These are phyloP conservation scores for Archips crataeganus DNA, from an alignment of 2,888 invertebrate species.

Conservation along the genomic window DNA sequence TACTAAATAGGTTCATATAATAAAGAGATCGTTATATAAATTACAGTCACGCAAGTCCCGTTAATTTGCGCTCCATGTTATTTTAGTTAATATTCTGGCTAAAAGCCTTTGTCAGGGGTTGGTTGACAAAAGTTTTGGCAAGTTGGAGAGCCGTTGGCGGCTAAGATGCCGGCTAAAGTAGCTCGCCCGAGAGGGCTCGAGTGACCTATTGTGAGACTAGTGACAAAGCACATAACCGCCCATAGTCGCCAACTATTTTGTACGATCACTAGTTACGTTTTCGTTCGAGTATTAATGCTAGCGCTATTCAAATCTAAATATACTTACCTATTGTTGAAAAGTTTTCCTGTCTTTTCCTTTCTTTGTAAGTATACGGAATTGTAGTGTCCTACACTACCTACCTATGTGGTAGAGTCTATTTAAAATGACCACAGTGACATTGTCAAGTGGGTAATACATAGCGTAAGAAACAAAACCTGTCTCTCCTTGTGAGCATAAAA, in stretches of 20 bases:
- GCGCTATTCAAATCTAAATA: constrained; percentile 14
- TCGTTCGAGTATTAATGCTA: constrained; percentile 18
- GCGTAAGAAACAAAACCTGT: too few relatives aligned
- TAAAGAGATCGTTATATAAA: constrained; percentile 35
- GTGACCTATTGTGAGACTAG: constrained; percentile 46
- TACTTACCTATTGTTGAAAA: background rate
- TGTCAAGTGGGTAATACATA: too few relatives aligned
- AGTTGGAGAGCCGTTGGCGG: constrained; percentile 50
- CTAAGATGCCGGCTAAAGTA: constrained; percentile 55
- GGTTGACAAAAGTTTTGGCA: constrained; percentile 56
- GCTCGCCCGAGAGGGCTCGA: constrained; percentile 53
- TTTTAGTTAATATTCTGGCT: constrained; percentile 47
- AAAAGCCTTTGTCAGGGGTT: constrained; percentile 42
- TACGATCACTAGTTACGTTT: constrained; percentile 34
- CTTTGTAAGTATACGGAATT: background rate
- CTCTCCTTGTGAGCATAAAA: too few relatives aligned
- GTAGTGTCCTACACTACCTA: too few relatives aligned
- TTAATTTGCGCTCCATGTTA: constrained; percentile 43
- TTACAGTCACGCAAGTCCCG: constrained; percentile 26
- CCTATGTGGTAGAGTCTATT: too few relatives aligned
- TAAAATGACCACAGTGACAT: too few relatives aligned
- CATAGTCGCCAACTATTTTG: constrained; percentile 49
- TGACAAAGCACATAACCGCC: constrained; percentile 48
- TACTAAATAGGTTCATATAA: constrained; percentile 34
- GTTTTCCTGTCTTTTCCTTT: background rate